Evolutionary conservation across 2,797 vertebrate genomes (phyloP).

Genomic region (Spinus olivaceus): DNA sequence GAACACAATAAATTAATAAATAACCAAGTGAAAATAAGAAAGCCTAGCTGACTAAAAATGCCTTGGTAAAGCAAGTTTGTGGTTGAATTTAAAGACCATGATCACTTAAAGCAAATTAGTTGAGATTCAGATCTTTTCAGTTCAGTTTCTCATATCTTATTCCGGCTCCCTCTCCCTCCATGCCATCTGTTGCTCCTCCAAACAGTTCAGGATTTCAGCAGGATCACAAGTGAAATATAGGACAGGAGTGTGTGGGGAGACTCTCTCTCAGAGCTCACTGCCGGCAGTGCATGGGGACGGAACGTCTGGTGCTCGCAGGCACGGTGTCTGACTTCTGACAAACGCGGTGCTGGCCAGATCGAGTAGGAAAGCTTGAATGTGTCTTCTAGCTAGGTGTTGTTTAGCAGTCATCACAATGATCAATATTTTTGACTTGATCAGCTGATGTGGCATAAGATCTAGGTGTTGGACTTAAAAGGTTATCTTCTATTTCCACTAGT

Average conservation of each 20-base stretch:
- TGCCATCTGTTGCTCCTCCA: neutral
- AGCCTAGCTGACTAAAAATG: neutral
- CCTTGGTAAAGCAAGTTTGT: neutral
- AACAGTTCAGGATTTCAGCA: neutral
- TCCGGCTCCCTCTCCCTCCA: neutral
- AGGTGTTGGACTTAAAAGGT: neutral
- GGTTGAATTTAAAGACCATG: neutral
- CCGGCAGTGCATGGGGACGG: neutral
- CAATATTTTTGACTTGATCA: neutral
- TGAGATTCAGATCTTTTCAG: neutral
- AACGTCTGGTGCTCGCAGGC: neutral
- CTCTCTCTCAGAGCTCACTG: neutral
- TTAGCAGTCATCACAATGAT: neutral
- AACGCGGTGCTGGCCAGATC: neutral
- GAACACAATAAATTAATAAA: neutral
- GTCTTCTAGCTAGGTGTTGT: neutral
- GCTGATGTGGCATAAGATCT: neutral
- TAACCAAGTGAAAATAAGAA: neutral
- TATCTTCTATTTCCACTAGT: neutral
- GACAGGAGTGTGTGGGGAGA: neutral
- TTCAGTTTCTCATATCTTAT: neutral
- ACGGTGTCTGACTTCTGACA: neutral
- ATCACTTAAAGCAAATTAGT: neutral
- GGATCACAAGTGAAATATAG: neutral
- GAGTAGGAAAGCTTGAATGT: neutral